A percentile compares a stretch with the other conserved stretches of the same genome.
These are phyloP conservation scores for Eristalis tenax DNA, from an alignment of 2,888 invertebrate genomes.

Conservation along the genomic window DNA sequence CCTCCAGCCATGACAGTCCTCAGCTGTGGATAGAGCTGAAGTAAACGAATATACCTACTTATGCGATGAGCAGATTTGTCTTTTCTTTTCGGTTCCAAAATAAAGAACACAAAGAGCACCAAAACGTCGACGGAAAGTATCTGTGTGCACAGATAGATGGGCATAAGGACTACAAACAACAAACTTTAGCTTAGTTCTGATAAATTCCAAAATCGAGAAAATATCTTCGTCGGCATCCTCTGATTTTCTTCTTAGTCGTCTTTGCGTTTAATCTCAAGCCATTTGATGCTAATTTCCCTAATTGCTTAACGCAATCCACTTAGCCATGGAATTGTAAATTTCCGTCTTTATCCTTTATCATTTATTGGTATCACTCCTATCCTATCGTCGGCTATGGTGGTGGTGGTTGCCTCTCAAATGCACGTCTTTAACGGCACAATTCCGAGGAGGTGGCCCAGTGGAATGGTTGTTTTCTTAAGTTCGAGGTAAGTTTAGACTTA, in stretches of 20 bases:
- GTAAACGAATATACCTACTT: constrained; percentile 66
- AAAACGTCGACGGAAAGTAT: constrained; percentile 10
- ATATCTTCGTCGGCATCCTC: constrained; percentile 20
- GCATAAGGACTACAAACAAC: constrained; percentile 29
- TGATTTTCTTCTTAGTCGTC: constrained; percentile 22
- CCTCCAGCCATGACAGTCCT: constrained; percentile 46
- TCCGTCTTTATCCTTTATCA: constrained; percentile 67
- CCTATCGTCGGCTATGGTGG: constrained; percentile 43
- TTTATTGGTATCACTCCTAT: constrained; percentile 64
- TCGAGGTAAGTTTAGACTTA: constrained; percentile 2
- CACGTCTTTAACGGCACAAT: constrained; percentile 4
- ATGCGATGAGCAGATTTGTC: constrained; percentile 67
- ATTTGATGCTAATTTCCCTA: constrained; percentile 72
- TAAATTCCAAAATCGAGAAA: constrained; percentile 46
- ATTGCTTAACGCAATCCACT: constrained; percentile 72
- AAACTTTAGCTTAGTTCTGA: constrained; percentile 43
- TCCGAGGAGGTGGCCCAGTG: background rate
- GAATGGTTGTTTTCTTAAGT: constrained; percentile 22
- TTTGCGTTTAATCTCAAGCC: constrained; percentile 65
- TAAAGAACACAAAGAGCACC: constrained; percentile 45
- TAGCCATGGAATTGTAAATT: constrained; percentile 68
- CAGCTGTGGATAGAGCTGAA: constrained; percentile 42
- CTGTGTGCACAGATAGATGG: constrained; percentile 10
- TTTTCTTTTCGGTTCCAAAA: constrained; percentile 50
- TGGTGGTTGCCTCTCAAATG: constrained; percentile 5